phyloP scores from a whole-genome alignment of 2,113 vertebrate species.

The Azemiops feae region DNA sequence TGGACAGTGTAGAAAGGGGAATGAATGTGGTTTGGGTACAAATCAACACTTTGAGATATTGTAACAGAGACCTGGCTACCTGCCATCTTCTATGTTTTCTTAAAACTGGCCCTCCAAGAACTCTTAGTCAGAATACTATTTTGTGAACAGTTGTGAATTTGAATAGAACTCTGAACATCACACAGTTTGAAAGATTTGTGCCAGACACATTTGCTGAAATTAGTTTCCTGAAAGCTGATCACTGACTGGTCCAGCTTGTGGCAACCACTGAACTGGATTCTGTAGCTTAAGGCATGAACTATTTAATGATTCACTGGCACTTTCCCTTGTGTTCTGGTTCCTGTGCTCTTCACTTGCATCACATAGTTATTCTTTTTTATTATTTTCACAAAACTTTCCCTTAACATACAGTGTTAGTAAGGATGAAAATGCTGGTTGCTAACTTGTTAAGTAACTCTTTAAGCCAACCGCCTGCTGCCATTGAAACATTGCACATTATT shows the following conservation, averaged over 20 bases:
- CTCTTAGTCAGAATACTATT: not conserved
- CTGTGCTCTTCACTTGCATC: not conserved
- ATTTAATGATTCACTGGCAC: not conserved
- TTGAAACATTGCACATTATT: conserved; percentile 21
- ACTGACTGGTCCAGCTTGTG: not conserved
- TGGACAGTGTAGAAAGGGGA: not conserved
- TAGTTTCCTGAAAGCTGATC: not conserved
- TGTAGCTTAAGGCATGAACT: not conserved
- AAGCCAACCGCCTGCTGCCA: not conserved
- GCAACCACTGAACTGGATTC: not conserved
- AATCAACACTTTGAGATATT: not conserved
- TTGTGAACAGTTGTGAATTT: not conserved
- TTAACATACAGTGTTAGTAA: not conserved
- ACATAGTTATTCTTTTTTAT: not conserved
- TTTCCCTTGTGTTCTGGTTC: not conserved
- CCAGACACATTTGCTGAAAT: not conserved
- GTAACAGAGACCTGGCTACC: not conserved
- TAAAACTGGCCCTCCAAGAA: not conserved
- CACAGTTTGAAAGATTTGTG: not conserved
- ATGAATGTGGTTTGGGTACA: not conserved
- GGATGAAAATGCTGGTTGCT: conserved; percentile 19
- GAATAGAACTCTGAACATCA: not conserved
- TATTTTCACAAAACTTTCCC: not conserved
- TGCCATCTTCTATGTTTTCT: too few species aligned
- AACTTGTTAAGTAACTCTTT: conserved; percentile 28